phyloP scores from a whole-genome alignment of 30 jellyfish, hydroid and myxozoan species.

The Catostylus mosaicus region DNA sequence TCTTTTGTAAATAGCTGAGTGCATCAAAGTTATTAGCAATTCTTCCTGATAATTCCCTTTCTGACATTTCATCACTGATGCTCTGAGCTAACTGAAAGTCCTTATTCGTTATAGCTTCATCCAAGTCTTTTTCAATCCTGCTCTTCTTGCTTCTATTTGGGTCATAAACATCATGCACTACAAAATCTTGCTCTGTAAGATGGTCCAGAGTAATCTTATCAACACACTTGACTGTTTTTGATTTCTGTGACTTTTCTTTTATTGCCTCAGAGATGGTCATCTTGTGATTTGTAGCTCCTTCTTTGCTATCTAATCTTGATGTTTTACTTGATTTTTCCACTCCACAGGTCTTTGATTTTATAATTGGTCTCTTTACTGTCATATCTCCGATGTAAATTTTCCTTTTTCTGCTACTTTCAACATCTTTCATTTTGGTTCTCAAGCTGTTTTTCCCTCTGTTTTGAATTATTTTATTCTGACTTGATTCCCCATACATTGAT shows the following conservation, averaged over 20 bases:
- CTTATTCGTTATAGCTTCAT: constrained; percentile 70
- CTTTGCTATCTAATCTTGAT: neutral
- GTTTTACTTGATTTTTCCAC: neutral
- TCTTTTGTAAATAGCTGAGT: constrained; percentile 30
- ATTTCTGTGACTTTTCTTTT: neutral
- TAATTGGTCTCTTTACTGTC: neutral
- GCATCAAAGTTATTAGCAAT: constrained; percentile 62
- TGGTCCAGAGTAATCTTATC: constrained; percentile 3
- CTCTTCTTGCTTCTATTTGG: constrained; percentile 68
- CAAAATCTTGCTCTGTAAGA: constrained; percentile 24
- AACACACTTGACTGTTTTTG: neutral
- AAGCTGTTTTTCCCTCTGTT: neutral
- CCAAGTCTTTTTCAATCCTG: constrained; percentile 78
- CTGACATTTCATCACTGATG: constrained; percentile 71
- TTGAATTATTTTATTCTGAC: neutral
- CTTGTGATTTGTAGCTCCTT: neutral
- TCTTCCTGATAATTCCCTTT: constrained; percentile 49
- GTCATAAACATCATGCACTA: constrained; percentile 51
- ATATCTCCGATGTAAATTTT: neutral
- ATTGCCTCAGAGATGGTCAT: neutral
- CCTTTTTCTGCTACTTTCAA: neutral
- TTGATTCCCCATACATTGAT: neutral
- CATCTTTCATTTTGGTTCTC: neutral
- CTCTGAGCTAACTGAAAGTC: constrained; percentile 75
- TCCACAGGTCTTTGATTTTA: neutral